Percentiles rank a stretch among this genome's conserved stretches.
These are phyloP conservation scores for Drosophila eohydei DNA, from an alignment of 2,888 invertebrate species.

Conservation along the genomic window DNA sequence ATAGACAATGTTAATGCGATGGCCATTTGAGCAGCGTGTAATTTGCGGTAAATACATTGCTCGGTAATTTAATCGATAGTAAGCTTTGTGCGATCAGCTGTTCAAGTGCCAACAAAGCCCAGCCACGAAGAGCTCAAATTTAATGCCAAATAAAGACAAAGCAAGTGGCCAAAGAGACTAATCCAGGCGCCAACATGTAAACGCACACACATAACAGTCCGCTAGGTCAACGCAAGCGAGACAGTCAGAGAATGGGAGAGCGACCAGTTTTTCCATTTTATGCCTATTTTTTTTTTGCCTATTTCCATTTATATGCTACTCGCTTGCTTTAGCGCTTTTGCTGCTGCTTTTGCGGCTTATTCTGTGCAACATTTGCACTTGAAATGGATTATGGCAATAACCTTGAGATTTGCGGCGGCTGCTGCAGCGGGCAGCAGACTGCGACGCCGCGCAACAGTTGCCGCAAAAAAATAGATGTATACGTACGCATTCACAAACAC, in stretches of 20 bases:
- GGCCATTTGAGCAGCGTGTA: slow-evolving; percentile 38
- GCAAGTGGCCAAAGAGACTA: slow-evolving; percentile 35
- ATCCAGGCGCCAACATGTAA: slow-evolving; percentile 40
- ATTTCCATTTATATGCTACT: slow-evolving; percentile 55
- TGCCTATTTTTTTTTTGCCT: slow-evolving; percentile 39
- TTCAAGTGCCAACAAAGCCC: slow-evolving; percentile 26
- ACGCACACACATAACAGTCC: slow-evolving; percentile 5
- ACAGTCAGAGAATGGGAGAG: slow-evolving; percentile 16
- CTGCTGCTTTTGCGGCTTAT: slow-evolving; percentile 50
- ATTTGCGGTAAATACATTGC: slow-evolving; percentile 55
- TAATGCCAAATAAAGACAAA: slow-evolving; percentile 61
- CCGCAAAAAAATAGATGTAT: slow-evolving; percentile 55
- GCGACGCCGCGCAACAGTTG: slow-evolving; percentile 66
- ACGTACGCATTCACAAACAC: slow-evolving; percentile 37
- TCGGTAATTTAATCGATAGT: slow-evolving; percentile 49
- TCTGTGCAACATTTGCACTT: slow-evolving; percentile 77
- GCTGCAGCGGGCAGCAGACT: slow-evolving; percentile 51
- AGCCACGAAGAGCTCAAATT: slow-evolving; percentile 47
- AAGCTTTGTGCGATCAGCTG: slow-evolving; percentile 46
- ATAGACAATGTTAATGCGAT: slow-evolving; percentile 30
- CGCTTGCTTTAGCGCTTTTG: slow-evolving; percentile 18
- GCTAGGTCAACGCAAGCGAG: slow-evolving; percentile 25
- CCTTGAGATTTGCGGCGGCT: slow-evolving; percentile 72
- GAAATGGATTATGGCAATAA: slow-evolving; percentile 82
- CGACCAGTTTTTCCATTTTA: slow-evolving; percentile 59